A percentile compares a stretch with the other conserved stretches of the same genome.
Conservation (phyloP, 2,797 vertebrate species). For the Psittacula echo region DNA sequence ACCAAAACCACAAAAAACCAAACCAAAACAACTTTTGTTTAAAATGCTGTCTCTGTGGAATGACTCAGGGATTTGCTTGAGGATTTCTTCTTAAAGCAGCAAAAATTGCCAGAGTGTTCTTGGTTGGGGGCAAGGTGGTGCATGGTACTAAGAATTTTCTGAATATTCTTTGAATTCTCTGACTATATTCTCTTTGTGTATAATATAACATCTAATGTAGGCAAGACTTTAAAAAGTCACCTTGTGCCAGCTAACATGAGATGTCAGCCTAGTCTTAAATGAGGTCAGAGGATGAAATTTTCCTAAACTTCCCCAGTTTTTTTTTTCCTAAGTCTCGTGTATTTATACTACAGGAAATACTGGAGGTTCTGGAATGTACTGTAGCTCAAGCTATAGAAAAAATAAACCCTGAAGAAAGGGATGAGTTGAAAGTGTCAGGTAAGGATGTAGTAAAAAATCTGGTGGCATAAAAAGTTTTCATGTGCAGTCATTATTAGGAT, state of each 20-base stretch:
- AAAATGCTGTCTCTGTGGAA: background rate
- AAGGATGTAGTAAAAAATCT: background rate
- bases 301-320: background rate
- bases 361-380: conserved; percentile 87
- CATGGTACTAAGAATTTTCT: background rate
- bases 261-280: background rate
- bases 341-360: conserved; percentile 76
- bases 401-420: conserved; percentile 94
- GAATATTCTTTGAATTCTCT: background rate
- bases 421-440: conserved; percentile 97
- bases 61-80: background rate
- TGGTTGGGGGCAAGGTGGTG: background rate
- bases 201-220: background rate
- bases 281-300: background rate
- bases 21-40: background rate
- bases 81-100: background rate
- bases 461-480: background rate
- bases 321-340: conserved; percentile 45
- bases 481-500: background rate
- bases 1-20: background rate
- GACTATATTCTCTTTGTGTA: background rate
- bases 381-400: conserved; percentile 88
- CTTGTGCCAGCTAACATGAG: background rate
- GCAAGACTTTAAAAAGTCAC: background rate
- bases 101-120: background rate